Evolutionary conservation across 1,140 invertebrate species (phyloP), one percentile per base, ranked within the genome.

Genomic region (Globodera ellingtonae): DNA sequence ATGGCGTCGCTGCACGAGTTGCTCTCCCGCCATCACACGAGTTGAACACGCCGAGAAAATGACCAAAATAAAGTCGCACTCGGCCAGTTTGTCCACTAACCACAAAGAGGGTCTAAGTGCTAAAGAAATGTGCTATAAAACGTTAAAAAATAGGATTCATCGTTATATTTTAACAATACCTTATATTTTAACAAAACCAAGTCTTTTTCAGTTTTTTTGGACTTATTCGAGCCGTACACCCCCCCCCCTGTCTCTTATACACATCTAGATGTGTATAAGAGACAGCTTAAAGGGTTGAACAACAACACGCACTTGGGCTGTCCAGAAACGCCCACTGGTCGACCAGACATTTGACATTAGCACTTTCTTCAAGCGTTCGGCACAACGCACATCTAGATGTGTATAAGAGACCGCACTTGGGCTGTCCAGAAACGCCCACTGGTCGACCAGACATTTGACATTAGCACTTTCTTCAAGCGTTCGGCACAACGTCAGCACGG

Each of bases 11-110:
- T 82, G 81, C 8, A 65, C 48, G 44, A 87, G 62, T 52, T 56
- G 67, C 46, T 80, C 50, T 10, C 84, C 85, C n/a, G 75, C 70
- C 67, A 84, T 76, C 13, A 85, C 71, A 21, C 59, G 62, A 21
- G 52, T 15, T 47, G 80, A 81, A 47, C 72, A 69, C 18, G 72
- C 79, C 13, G 85, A 86, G 70, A 86, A 84, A 6, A 86, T 71
- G 18, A 86, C 69, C 66, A 86, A 59, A 18, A 87, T 73, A 66
- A 84, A 82, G 62, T 86, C 75, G 9, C 71, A 80, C 47, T 72
- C 73, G 24, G n/a, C 73, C 13, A 86, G 44, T 24, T 52, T 72
- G 70, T 84, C 56, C 24, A 82, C 50, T 44, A 86, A 69, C 86
- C 85, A 87, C 70, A 65, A 35, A 56, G 24, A 48, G n/a, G 76